A percentile compares a stretch with the other conserved stretches of the same genome.
phyloP scores from a whole-genome alignment of 2,888 invertebrate species.

The Drosophila lutescens region DNA sequence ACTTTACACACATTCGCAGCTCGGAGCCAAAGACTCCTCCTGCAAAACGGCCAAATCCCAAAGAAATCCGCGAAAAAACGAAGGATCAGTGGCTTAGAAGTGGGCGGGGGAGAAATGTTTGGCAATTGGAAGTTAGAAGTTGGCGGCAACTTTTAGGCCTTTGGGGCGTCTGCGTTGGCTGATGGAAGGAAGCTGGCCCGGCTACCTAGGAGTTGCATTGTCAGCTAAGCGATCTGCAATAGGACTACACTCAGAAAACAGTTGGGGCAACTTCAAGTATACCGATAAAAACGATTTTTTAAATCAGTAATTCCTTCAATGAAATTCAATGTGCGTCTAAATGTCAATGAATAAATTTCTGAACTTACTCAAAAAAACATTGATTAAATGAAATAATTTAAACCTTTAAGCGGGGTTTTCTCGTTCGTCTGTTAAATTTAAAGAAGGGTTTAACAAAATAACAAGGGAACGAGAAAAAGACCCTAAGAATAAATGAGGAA shows the following conservation, averaged over 20 bases:
- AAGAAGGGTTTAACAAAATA: too few relatives aligned
- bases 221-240: conserved; percentile 43
- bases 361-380: too few relatives aligned
- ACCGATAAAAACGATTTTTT: too few relatives aligned
- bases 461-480: too few relatives aligned
- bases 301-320: too few relatives aligned
- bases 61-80: conserved; percentile 31
- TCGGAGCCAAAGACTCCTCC: conserved; percentile 21
- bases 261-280: too few relatives aligned
- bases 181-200: conserved; percentile 63
- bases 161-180: conserved; percentile 63
- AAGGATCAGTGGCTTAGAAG: conserved; percentile 23
- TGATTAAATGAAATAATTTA: too few relatives aligned
- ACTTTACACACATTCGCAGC: conserved; percentile 64
- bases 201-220: conserved; percentile 58
- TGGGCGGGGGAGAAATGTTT: conserved; percentile 26
- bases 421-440: too few relatives aligned
- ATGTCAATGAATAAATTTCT: too few relatives aligned
- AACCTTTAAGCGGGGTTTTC: too few relatives aligned
- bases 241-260: conserved; percentile 1
- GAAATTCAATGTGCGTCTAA: too few relatives aligned
- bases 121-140: conserved; percentile 50
- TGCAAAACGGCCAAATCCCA: conserved; percentile 17
- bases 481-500: too few relatives aligned
- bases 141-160: conserved; percentile 65